Evolutionary conservation across 2,888 invertebrate genomes (phyloP).

Genomic region (Belgica antarctica): DNA sequence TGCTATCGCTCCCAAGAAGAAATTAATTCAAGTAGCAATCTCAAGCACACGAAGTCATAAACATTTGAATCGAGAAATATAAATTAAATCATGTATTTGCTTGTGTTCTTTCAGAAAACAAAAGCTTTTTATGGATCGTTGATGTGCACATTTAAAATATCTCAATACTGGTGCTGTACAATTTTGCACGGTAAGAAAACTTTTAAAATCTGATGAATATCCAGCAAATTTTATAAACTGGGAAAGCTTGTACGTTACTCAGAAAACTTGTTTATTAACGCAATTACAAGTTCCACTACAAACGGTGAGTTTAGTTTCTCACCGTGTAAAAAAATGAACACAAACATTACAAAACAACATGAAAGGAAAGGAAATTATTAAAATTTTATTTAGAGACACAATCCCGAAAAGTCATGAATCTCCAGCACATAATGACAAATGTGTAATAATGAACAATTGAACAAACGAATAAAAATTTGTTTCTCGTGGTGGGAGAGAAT

Average conservation of each 20-base stretch:
- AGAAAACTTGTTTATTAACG: no score
- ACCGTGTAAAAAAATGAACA: neutral
- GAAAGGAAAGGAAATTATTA: conserved; percentile 7
- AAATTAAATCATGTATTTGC: conserved; percentile 33
- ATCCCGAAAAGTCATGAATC: conserved; percentile 28
- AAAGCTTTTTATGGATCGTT: no score
- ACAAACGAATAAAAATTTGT: conserved; percentile 4
- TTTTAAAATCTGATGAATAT: neutral
- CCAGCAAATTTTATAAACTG: neutral
- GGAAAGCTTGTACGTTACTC: neutral
- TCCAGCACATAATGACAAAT: conserved; percentile 25
- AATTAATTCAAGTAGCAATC: conserved; percentile 42
- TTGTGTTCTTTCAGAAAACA: neutral
- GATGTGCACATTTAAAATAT: neutral
- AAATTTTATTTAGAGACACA: conserved; percentile 19
- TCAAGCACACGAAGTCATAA: conserved; percentile 42
- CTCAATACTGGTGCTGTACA: neutral
- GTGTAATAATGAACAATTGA: conserved; percentile 29
- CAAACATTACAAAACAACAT: neutral
- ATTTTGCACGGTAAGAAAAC: neutral
- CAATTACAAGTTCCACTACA: no score
- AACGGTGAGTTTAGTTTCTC: no score
- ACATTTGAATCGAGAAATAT: conserved; percentile 29
- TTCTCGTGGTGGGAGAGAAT: neutral
- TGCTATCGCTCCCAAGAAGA: neutral